A percentile compares a stretch with the other conserved stretches of the same genome.
Evolutionary conservation across 2,888 invertebrate genomes (phyloP).

Genomic region (Coremacera marginata): DNA sequence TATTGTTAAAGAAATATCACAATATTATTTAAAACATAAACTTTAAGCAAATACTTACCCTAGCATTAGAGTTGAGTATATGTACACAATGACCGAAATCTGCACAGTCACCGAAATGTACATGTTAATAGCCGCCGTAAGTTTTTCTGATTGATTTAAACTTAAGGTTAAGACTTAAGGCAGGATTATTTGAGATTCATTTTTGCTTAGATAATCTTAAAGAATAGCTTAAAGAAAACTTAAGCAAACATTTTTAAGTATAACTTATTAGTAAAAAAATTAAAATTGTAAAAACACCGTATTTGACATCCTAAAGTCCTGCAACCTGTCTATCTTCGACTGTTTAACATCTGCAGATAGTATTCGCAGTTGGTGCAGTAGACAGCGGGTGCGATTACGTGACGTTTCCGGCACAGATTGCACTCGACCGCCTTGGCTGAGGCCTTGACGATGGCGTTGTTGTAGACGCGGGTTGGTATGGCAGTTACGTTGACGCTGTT

Average conservation of each 20-base stretch:
- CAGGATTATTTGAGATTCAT: background rate
- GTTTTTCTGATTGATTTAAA: too few relatives aligned
- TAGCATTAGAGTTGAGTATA: background rate
- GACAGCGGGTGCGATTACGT: slow-evolving; percentile 80
- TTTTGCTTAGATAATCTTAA: background rate
- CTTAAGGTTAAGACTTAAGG: too few relatives aligned
- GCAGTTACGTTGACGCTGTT: slow-evolving; percentile 61
- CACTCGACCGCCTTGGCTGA: slow-evolving; percentile 78
- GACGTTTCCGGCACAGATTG: slow-evolving; percentile 88
- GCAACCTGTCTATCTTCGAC: slow-evolving; percentile 61
- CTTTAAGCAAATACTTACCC: background rate
- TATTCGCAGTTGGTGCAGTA: slow-evolving; percentile 94
- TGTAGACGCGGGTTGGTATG: slow-evolving; percentile 69
- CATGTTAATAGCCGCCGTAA: too few relatives aligned
- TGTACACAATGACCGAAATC: too few relatives aligned
- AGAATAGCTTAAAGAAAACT: background rate
- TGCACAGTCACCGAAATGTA: too few relatives aligned
- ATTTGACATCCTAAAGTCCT: background rate
- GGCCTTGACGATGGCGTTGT: slow-evolving; percentile 69
- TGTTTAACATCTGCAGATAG: slow-evolving; percentile 80
- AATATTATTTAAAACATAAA: background rate
- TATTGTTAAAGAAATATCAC: slow-evolving; percentile 19
- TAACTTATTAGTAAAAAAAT: background rate
- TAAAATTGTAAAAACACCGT: slow-evolving; percentile 21
- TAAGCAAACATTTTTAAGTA: background rate